Conservation (phyloP, 2,797 vertebrate species). For the Melanotaenia trifasciata region DNA sequence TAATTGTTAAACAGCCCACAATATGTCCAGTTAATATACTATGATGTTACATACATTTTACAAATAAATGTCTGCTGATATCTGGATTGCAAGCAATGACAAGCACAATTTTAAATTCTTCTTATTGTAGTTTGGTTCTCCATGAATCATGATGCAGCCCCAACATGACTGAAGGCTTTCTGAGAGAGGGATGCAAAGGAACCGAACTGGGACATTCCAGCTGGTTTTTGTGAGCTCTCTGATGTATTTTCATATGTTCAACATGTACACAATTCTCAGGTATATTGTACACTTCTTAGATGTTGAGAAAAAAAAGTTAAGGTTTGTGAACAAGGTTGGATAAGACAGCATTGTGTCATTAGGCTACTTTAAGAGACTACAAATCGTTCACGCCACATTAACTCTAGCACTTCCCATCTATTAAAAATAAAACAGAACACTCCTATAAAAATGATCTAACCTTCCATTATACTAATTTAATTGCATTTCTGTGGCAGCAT, state of each 20-base stretch:
- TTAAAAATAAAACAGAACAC: slow-evolving; percentile 1
- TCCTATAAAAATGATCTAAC: not conserved
- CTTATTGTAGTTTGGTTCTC: slow-evolving; percentile 2
- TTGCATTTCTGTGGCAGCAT: not conserved
- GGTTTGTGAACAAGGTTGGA: slow-evolving; percentile 9
- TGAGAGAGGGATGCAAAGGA: slow-evolving; percentile 18
- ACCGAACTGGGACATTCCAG: not conserved
- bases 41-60: slow-evolving; percentile 89
- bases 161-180: slow-evolving; percentile 7
- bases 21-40: slow-evolving; percentile 86
- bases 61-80: slow-evolving; percentile 89
- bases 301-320: slow-evolving; percentile 2
- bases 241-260: not conserved
- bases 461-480: no score
- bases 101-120: slow-evolving; percentile 10
- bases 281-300: not conserved
- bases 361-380: slow-evolving; percentile 10
- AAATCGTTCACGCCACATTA: slow-evolving; percentile 3
- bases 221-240: slow-evolving; percentile 9
- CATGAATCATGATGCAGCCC: slow-evolving; percentile 15
- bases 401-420: not conserved
- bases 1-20: slow-evolving; percentile 87
- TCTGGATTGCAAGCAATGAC: slow-evolving; percentile 59
- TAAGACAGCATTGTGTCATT: slow-evolving; percentile 3
- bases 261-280: slow-evolving; percentile 5